Base-by-base conservation (phyloP, 2,888 invertebrate genomes). In the Scrobipalpa costella region DNA sequence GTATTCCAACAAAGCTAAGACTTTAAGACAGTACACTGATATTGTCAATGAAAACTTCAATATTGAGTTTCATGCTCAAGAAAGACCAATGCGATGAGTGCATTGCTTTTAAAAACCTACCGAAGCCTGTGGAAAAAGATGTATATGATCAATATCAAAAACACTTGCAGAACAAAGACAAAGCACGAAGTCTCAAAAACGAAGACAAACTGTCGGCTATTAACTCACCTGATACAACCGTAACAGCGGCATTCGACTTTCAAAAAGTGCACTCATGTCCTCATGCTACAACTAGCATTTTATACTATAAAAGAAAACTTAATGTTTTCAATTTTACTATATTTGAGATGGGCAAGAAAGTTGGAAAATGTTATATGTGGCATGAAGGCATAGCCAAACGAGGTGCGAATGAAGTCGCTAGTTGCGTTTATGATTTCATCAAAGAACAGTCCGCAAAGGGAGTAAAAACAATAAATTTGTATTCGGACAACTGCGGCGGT, bases 251-350 rank as follows among this genome's bases (percentile, higher is more conserved):
- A n/a, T 63, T 63, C 47, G 66, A 66, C 17, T 63, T 66, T 15
- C 62, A 66, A 66, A 66, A 65, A 59, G 49, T 60, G 15, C 57
- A 36, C 40, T 49, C 62, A 61, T 40, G 58, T 19, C 55, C 55
- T 9, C 57, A 63, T 38, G 66, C 57, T n/a, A 49, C 61, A 21
- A 40, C 34, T 7, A 59, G 61, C 34, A 40, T 62, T 3, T 58
- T 66, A 21, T 66, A 66, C 15, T 66, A 63, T 44, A 66, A 66
- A 61, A 57, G 63, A 47, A 66, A 58, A 50, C 38, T 66, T 36
- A 27, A 36, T 44, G 27, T 58, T 52, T 52, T 57, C 15, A 61
- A 63, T 58, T 66, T 66, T 52, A 66, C 63, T 50, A 47, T 59
- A 27, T 65, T 52, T 58, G 61, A 65, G 11, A 34, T 63, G 52